Percentiles rank a stretch among this genome's conserved stretches.
These are phyloP conservation scores for Trogon melanurus DNA, from an alignment of 2,113 vertebrate genomes.

Conservation along the genomic window DNA sequence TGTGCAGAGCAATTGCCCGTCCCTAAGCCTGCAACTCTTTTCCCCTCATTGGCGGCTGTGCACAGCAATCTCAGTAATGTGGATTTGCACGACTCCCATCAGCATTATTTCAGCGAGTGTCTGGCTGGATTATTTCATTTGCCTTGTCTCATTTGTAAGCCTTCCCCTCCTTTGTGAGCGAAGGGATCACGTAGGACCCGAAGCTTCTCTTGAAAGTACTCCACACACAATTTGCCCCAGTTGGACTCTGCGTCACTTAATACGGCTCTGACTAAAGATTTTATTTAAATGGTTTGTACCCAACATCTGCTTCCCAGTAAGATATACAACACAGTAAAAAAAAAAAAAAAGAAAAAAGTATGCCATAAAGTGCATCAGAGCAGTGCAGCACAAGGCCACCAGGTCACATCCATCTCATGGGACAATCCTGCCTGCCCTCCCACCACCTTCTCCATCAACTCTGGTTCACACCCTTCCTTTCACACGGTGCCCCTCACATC, in stretches of 20 bases:
- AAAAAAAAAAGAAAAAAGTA: neutral
- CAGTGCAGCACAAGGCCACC: neutral
- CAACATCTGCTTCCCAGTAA: constrained; percentile 25
- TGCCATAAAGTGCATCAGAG: neutral
- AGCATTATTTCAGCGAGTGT: neutral
- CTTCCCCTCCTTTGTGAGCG: neutral
- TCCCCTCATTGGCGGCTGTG: neutral
- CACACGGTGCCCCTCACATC: neutral
- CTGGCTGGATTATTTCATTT: neutral
- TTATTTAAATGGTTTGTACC: constrained; percentile 35
- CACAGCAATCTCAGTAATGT: neutral
- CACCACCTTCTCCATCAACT: neutral
- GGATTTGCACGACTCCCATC: neutral
- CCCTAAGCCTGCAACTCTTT: neutral
- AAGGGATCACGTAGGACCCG: neutral
- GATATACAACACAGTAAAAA: neutral
- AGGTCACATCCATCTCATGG: neutral
- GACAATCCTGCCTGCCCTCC: neutral
- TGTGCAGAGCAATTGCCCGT: neutral
- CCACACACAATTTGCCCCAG: constrained; percentile 19
- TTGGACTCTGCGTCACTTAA: constrained; percentile 1
- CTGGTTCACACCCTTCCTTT: neutral
- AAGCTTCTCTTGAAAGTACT: neutral
- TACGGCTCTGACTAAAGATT: neutral
- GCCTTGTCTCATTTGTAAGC: neutral